These are phyloP conservation scores for Antennarius striatus DNA, from an alignment of 2,113 vertebrate genomes.

Conservation along the genomic window DNA sequence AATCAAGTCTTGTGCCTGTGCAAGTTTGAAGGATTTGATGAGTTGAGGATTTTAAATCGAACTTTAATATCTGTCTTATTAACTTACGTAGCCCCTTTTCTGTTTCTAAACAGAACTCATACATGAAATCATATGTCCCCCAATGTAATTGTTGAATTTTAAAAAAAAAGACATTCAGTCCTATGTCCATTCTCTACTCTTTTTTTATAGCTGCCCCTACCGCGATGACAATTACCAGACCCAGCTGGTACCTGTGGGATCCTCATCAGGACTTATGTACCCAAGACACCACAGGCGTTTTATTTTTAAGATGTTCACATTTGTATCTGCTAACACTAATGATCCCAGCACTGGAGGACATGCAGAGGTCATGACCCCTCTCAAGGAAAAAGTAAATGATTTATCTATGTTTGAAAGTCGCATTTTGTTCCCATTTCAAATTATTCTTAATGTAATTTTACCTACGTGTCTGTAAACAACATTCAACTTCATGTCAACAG, in stretches of 20 bases:
- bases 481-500: constrained; percentile 23
- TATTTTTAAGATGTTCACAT: constrained; percentile 76
- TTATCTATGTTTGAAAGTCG: rapidly evolving
- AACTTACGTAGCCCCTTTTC: neutral
- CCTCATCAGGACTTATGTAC: constrained; percentile 34
- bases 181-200: neutral
- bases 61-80: neutral
- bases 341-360: neutral
- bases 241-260: constrained; percentile 30
- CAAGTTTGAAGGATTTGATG: too few relatives aligned
- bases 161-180: neutral
- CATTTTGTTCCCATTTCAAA: neutral
- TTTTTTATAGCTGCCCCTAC: constrained; percentile 64
- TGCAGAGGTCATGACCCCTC: neutral
- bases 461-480: neutral
- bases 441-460: neutral
- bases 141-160: neutral
- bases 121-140: neutral
- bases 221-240: constrained; percentile 66
- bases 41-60: too few relatives aligned
- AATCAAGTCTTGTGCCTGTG: too few relatives aligned
- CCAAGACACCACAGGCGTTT: constrained; percentile 69
- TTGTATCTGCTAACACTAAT: constrained; percentile 40
- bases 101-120: neutral
- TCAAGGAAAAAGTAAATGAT: constrained; percentile 57